These are phyloP conservation scores for Glyphotaelius pellucidus DNA, from an alignment of 2,888 invertebrate species.

Conservation along the genomic window DNA sequence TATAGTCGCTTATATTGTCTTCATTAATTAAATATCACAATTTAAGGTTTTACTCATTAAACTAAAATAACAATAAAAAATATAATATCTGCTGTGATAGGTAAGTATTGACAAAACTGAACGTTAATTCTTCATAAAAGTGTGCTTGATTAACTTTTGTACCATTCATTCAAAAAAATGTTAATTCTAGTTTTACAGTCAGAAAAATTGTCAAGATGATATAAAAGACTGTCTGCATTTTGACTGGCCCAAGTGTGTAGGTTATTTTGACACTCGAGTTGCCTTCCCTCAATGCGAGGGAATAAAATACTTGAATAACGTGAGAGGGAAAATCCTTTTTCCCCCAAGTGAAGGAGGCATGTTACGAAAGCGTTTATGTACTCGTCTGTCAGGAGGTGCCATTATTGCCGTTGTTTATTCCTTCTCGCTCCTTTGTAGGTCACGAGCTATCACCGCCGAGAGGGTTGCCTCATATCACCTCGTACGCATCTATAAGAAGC, in stretches of 20 bases:
- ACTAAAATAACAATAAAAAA: too few relatives aligned
- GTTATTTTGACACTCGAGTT: neutral
- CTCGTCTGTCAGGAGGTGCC: constrained; percentile 57
- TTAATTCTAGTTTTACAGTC: neutral
- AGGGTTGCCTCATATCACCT: constrained; percentile 50
- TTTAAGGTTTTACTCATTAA: too few relatives aligned
- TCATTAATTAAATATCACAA: too few relatives aligned
- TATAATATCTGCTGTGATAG: too few relatives aligned
- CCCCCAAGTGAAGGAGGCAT: neutral
- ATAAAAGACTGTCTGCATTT: neutral
- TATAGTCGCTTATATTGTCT: too few relatives aligned
- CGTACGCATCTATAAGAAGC: constrained; percentile 56
- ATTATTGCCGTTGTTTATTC: constrained; percentile 65
- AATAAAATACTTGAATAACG: neutral
- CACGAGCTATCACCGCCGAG: constrained; percentile 62
- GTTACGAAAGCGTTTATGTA: constrained; percentile 51
- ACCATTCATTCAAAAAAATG: neutral
- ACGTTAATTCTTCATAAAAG: too few relatives aligned
- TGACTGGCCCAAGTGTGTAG: neutral
- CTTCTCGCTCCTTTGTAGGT: constrained; percentile 63
- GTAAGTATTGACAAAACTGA: too few relatives aligned
- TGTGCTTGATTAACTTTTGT: too few relatives aligned
- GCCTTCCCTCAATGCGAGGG: neutral
- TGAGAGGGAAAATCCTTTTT: neutral
- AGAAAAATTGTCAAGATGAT: neutral